phyloP scores from a whole-genome alignment of 1,140 invertebrate genomes.

The Anastatus disparis region DNA sequence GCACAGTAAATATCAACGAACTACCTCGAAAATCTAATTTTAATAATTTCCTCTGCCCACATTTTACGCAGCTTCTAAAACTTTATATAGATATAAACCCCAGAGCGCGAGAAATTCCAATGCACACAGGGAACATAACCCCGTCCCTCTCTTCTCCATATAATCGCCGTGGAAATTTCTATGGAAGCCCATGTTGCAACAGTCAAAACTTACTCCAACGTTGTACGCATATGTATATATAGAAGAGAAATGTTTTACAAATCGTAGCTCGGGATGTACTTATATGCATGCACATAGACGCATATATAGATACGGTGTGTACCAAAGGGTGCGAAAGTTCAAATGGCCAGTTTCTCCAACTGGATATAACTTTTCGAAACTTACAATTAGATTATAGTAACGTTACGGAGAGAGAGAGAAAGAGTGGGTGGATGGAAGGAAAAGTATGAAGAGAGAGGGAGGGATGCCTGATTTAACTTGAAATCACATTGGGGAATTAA shows the following conservation, averaged over 20 bases:
- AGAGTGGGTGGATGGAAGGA: background rate
- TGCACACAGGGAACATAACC: background rate
- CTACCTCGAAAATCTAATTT: background rate
- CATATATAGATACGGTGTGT: too few species aligned
- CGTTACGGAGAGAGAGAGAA: background rate
- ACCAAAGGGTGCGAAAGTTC: constrained; percentile 5
- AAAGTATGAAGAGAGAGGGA: background rate
- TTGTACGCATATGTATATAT: too few species aligned
- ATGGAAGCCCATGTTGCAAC: too few species aligned
- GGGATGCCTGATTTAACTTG: constrained; percentile 1
- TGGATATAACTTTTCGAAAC: constrained; percentile 3
- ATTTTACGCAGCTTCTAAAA: background rate
- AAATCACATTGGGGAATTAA: constrained; percentile 17
- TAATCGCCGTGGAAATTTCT: too few species aligned
- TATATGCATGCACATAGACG: too few species aligned
- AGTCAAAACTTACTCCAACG: too few species aligned
- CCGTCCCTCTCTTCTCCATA: too few species aligned
- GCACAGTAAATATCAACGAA: too few species aligned
- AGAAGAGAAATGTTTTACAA: constrained; percentile 12
- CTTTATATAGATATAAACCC: background rate
- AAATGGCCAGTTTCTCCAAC: constrained; percentile 32
- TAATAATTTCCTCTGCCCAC: background rate
- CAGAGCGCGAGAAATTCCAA: background rate
- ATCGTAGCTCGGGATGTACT: too few species aligned
- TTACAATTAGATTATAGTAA: constrained; percentile 44